Percentiles rank a stretch among this genome's conserved stretches.
phyloP scores from a whole-genome alignment of 2,113 vertebrate species.

The Sminthopsis crassicaudata region DNA sequence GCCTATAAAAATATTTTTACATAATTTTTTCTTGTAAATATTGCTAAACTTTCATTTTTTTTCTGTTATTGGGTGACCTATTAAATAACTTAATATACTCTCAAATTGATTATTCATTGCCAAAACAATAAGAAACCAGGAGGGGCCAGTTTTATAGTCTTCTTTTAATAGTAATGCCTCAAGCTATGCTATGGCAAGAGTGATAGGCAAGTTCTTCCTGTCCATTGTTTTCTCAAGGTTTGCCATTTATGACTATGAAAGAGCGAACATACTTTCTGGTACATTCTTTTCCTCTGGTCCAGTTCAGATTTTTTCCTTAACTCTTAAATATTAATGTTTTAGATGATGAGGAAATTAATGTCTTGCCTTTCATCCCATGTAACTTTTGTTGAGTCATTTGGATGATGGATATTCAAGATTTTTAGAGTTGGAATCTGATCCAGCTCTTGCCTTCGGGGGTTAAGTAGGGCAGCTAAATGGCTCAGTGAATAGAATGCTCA shows the following conservation, averaged over 20 bases:
- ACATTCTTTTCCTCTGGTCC: not conserved
- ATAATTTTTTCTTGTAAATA: constrained; percentile 76
- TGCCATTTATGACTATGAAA: constrained; percentile 12
- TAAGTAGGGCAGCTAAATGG: not conserved
- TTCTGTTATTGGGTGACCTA: constrained; percentile 73
- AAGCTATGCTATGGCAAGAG: not conserved
- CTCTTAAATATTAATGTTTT: not conserved
- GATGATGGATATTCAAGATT: not conserved
- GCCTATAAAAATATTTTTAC: constrained; percentile 76
- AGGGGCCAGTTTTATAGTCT: constrained; percentile 25
- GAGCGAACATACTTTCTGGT: not conserved
- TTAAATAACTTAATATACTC: constrained; percentile 71
- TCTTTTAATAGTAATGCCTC: not conserved
- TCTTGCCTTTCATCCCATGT: not conserved
- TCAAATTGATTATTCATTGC: constrained; percentile 44
- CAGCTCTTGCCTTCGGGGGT: not conserved
- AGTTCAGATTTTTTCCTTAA: not conserved
- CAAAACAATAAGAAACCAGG: constrained; percentile 32
- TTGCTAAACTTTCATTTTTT: constrained; percentile 65
- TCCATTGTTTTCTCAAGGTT: not conserved
- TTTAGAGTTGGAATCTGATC: not conserved
- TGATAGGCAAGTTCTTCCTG: not conserved
- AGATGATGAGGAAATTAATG: not conserved
- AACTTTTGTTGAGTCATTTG: not conserved
- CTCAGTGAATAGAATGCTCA: not conserved